A percentile compares a stretch with the other conserved stretches of the same genome.
Evolutionary conservation across 2,888 invertebrate species (phyloP).

Genomic region (Chrysodeixis includens): DNA sequence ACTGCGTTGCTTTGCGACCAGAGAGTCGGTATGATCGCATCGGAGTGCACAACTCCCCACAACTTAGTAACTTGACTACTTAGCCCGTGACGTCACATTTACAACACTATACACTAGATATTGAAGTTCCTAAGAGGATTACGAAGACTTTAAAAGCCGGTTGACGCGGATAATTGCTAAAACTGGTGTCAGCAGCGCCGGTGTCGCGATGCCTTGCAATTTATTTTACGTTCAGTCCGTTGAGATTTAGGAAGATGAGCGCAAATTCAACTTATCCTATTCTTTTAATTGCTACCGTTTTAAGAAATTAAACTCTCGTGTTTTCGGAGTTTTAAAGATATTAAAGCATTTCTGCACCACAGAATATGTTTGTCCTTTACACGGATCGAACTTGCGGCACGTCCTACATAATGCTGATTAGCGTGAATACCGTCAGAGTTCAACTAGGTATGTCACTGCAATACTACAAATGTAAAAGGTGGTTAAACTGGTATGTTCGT

Average conservation of each 20-base stretch:
- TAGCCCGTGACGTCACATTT: neutral
- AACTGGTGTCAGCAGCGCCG: neutral
- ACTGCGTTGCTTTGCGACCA: neutral
- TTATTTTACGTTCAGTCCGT: slow-evolving; percentile 9
- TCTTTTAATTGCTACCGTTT: no score
- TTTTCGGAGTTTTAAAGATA: no score
- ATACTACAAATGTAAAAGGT: no score
- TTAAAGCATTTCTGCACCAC: no score
- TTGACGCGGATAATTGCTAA: slow-evolving; percentile 1
- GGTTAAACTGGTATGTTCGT: neutral
- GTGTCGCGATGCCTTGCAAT: slow-evolving; percentile 9
- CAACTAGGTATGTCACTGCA: no score
- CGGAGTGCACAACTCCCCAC: neutral
- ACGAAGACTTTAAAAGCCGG: slow-evolving; percentile 1
- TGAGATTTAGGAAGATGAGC: neutral
- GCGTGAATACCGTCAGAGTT: no score
- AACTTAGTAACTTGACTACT: neutral
- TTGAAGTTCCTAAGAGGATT: slow-evolving; percentile 4
- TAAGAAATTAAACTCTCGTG: no score
- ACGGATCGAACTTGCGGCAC: no score
- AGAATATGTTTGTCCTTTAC: no score
- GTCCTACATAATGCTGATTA: no score
- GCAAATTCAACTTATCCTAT: neutral
- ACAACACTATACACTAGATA: neutral
- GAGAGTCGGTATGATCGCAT: neutral